These are phyloP conservation scores for Platyscapa corneri DNA, from an alignment of 1,140 invertebrate genomes.

Conservation along the genomic window DNA sequence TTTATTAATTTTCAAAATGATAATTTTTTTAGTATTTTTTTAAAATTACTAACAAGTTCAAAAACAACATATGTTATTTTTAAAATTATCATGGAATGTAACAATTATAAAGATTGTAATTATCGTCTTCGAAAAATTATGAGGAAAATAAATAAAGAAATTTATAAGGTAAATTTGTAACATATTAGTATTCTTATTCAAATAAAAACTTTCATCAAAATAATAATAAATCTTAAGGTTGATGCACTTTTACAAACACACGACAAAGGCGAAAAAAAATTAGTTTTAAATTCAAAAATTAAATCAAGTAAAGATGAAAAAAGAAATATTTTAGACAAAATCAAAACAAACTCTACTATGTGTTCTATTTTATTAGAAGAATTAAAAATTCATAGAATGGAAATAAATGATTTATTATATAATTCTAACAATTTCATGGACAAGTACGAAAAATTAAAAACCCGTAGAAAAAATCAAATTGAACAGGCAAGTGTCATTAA, in stretches of 20 bases:
- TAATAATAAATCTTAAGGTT: conserved; percentile 4
- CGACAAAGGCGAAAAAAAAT: neutral
- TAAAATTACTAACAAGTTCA: neutral
- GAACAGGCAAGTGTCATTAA: conserved; percentile 24
- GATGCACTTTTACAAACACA: conserved; percentile 16
- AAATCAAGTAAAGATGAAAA: conserved; percentile 22
- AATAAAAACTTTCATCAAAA: conserved; percentile 5
- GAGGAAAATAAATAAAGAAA: conserved; percentile 16
- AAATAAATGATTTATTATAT: conserved; percentile 29
- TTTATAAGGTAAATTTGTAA: conserved; percentile 17
- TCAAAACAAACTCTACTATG: neutral
- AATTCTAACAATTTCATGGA: neutral
- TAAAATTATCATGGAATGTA: conserved; percentile 1
- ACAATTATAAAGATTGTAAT: conserved; percentile 30
- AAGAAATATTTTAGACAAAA: conserved; percentile 1
- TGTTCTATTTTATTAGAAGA: conserved; percentile 28
- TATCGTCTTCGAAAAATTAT: conserved; percentile 15
- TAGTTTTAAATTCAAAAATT: neutral
- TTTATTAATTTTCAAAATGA: neutral
- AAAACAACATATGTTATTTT: neutral
- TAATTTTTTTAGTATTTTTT: neutral
- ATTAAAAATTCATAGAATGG: conserved; percentile 26
- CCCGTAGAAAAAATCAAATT: neutral
- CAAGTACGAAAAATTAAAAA: conserved; percentile 21
- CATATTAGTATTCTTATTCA: neutral